These are phyloP conservation scores for Syrrhaptes paradoxus DNA, from an alignment of 2,113 vertebrate species.

Conservation along the genomic window DNA sequence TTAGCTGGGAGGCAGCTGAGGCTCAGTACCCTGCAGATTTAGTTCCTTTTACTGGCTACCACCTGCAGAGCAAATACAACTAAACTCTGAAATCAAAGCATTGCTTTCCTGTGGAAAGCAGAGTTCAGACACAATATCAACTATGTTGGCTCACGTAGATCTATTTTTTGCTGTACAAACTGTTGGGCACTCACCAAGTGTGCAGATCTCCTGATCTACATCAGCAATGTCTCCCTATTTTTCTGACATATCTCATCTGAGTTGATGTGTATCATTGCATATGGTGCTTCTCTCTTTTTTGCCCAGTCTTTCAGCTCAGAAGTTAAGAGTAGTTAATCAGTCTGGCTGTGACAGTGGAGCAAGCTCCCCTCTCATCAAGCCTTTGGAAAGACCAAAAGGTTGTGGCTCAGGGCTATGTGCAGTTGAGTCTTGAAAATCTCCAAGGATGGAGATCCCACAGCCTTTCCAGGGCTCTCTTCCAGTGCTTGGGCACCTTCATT, in stretches of 20 bases:
- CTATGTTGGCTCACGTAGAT: not conserved
- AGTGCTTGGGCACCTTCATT: not conserved
- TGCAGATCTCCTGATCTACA: not conserved
- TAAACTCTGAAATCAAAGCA: conserved; percentile 27
- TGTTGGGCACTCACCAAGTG: fast-evolving
- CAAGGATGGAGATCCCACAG: not conserved
- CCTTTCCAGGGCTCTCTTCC: not conserved
- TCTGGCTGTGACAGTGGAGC: not conserved
- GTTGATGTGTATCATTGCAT: not conserved
- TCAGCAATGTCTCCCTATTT: not conserved
- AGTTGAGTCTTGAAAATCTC: not conserved
- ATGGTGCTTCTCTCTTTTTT: not conserved
- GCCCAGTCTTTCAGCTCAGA: not conserved
- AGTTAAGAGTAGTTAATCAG: not conserved
- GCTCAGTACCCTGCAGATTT: not conserved
- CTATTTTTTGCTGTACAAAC: not conserved
- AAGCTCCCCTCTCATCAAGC: not conserved
- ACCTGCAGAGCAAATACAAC: not conserved
- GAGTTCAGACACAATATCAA: not conserved
- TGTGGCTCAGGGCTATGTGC: not conserved
- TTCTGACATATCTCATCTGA: not conserved
- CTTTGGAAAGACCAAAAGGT: not conserved
- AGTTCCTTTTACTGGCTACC: not conserved
- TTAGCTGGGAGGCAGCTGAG: not conserved
- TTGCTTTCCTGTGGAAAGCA: not conserved